These are phyloP conservation scores for Aythya baeri DNA, from an alignment of 2,113 vertebrate genomes.

Conservation along the genomic window DNA sequence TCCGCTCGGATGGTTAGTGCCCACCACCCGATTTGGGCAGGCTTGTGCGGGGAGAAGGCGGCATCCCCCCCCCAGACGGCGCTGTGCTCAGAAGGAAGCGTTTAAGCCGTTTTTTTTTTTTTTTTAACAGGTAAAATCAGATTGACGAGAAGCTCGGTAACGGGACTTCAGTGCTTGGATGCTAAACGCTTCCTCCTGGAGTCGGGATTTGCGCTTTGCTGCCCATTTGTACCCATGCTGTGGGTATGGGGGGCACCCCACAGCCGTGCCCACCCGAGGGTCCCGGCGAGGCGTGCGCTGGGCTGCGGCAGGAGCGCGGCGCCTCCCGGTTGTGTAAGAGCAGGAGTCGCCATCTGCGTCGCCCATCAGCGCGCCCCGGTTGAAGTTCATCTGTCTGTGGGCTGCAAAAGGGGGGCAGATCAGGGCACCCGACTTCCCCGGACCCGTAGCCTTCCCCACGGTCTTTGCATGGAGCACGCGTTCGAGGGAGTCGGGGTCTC, in stretches of 20 bases:
- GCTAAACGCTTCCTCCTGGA: rapidly evolving
- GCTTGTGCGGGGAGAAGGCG: not conserved
- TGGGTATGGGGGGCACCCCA: not conserved
- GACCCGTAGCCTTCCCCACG: not conserved
- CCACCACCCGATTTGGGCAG: not conserved
- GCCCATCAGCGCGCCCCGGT: not conserved
- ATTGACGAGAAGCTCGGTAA: not conserved
- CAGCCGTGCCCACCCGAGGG: not conserved
- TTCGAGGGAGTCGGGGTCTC: not conserved
- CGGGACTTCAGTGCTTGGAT: not conserved
- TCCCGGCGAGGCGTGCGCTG: not conserved
- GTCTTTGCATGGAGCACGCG: rapidly evolving
- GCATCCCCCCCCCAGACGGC: not conserved
- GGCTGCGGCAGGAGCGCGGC: not conserved
- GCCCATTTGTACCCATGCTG: no score
- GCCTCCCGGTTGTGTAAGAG: not conserved
- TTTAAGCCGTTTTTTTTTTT: not conserved
- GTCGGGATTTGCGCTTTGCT: no score
- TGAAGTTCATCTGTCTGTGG: not conserved
- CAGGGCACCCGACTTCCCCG: rapidly evolving
- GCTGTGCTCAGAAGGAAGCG: not conserved
- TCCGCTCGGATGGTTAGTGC: not conserved
- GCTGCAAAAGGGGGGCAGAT: not conserved
- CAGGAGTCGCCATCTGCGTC: not conserved
- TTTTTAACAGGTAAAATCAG: not conserved